Evolutionary conservation across 2,888 invertebrate species (phyloP), one percentile per base, ranked within the genome.

Genomic region (Bellardia bayeri): DNA sequence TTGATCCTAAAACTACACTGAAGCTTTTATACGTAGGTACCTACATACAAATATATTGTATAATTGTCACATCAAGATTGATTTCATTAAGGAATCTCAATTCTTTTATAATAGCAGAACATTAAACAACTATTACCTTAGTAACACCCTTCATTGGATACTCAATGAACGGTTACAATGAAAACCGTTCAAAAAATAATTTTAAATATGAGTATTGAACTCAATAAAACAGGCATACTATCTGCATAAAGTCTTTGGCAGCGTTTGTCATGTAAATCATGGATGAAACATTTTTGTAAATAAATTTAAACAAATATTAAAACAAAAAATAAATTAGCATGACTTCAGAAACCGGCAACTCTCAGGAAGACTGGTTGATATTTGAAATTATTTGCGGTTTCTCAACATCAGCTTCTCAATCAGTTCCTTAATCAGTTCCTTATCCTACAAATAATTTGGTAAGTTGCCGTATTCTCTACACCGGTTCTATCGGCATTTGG

Each of bases 311-410:
- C 3, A 51, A 49, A 23, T 68, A 13, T 8, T 64, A 30, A 64
- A 13, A 33, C 1, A 33, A 33, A 49, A 68, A 49, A 23, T 8
- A 42, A 51, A 14, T 14, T 14, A 51, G 51, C 33, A 88, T 76
- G 74, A 7, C 76, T 13, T 66, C 63, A 8, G 11, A 30, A 30
- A 89, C 89, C 85, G 94, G 94, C 66, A 95, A 95, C 91, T 94
- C 94, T 42, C 94, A 95, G 89, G 96, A 97, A 91, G 97, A 97
- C 93, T 96, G 97, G 96, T 95, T 95, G 91, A 95, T 96, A 88
- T 97, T 96, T 92, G 96, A 97, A 93, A 95, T 95, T 6, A 93
- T 97, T 87, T 95, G 96, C 89, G 91, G 90, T 68, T 40, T 8
- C 30, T 49, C 45, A 13, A 23, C 56, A 14, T 13, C 40, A 4